These are phyloP conservation scores for Sebastes kiyomatsui DNA, from an alignment of 2,797 vertebrate genomes.

Conservation along the genomic window DNA sequence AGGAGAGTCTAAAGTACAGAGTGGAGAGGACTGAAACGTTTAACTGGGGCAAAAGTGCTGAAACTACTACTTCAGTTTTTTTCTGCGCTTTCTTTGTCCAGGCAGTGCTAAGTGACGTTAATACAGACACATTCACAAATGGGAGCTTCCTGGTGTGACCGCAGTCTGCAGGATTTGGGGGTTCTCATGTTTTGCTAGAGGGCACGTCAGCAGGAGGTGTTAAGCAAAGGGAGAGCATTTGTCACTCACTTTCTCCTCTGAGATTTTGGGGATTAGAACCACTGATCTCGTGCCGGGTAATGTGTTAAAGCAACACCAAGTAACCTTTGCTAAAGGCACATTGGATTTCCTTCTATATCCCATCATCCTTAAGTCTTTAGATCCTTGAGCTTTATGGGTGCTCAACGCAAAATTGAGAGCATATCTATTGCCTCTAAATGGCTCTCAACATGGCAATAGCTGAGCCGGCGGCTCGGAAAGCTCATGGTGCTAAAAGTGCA, in stretches of 20 bases:
- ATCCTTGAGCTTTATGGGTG: background rate
- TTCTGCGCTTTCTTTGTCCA: conserved; percentile 1
- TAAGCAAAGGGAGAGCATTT: background rate
- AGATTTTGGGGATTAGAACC: background rate
- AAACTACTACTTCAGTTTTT: conserved; percentile 12
- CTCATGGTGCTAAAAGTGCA: background rate
- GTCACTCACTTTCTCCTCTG: background rate
- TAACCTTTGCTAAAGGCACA: background rate
- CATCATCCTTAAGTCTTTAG: background rate
- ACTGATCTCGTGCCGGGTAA: background rate
- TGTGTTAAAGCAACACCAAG: background rate
- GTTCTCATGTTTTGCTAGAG: conserved; percentile 16
- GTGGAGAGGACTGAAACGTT: conserved; percentile 22
- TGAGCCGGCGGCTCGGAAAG: background rate
- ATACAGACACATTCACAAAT: background rate
- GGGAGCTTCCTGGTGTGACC: background rate
- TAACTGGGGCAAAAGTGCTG: conserved; percentile 24
- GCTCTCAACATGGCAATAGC: background rate
- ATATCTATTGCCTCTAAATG: background rate
- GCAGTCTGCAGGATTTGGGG: background rate
- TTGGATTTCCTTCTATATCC: background rate
- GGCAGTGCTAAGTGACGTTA: background rate
- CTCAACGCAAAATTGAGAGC: background rate
- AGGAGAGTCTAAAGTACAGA: conserved; percentile 29
- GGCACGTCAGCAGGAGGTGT: conserved; percentile 13